These are phyloP conservation scores for Kryptolebias marmoratus DNA, from an alignment of 2,113 vertebrate genomes.

Conservation along the genomic window DNA sequence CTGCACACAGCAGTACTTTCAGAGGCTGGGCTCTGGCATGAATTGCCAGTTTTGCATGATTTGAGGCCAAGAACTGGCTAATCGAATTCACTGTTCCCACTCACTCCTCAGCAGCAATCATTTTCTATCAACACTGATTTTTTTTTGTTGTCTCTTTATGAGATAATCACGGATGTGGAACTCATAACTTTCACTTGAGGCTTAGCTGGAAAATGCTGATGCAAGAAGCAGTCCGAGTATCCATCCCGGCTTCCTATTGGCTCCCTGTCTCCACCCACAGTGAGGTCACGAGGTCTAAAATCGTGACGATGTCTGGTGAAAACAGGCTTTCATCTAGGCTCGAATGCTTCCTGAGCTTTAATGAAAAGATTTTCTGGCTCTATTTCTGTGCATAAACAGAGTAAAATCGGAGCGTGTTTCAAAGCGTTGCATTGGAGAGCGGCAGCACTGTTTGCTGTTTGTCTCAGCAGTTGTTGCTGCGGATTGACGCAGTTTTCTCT, in stretches of 20 bases:
- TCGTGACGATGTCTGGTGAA: conserved; percentile 68
- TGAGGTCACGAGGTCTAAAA: conserved; percentile 64
- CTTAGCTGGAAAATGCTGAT: conserved; percentile 67
- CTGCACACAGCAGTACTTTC: conserved; percentile 60
- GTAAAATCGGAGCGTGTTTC: conserved; percentile 40
- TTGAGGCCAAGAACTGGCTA: conserved; percentile 46
- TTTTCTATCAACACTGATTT: conserved; percentile 50
- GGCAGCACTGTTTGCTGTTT: conserved; percentile 54
- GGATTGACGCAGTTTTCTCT: conserved; percentile 62
- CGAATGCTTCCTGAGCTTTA: conserved; percentile 54
- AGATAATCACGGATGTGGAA: conserved; percentile 64
- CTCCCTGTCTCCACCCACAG: conserved; percentile 69
- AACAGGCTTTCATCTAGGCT: conserved; percentile 64
- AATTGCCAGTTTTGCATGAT: conserved; percentile 50
- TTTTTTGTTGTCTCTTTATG: conserved; percentile 66
- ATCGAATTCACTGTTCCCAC: conserved; percentile 56
- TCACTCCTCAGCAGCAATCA: conserved; percentile 55
- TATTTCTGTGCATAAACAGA: conserved; percentile 55
- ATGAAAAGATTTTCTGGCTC: conserved; percentile 42
- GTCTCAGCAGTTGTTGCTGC: conserved; percentile 26
- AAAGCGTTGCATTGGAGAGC: conserved; percentile 34
- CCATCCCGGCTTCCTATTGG: conserved; percentile 60
- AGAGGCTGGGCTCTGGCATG: conserved; percentile 51
- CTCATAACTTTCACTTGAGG: conserved; percentile 63
- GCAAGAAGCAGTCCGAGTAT: conserved; percentile 55